Evolutionary conservation across 2,113 vertebrate genomes (phyloP).

Genomic region (Myotis yumanensis): DNA sequence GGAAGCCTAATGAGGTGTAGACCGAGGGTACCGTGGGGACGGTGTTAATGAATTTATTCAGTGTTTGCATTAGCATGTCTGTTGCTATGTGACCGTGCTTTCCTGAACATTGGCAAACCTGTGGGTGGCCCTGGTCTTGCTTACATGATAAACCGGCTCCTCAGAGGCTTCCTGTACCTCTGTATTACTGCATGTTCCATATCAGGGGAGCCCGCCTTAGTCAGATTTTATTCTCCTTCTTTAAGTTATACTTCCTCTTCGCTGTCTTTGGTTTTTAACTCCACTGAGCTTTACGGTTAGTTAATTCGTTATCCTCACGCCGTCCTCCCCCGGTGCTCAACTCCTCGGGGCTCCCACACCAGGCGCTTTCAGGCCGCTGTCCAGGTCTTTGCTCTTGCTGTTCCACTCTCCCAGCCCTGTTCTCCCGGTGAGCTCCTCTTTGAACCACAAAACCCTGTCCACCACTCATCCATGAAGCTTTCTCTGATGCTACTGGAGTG

Average conservation of each 20-base stretch:
- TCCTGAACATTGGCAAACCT: background rate
- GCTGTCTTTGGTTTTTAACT: background rate
- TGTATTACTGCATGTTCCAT: background rate
- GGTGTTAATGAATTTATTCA: conserved; percentile 45
- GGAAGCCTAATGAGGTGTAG: conserved; percentile 31
- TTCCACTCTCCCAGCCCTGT: background rate
- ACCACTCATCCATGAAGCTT: background rate
- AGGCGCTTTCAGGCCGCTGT: background rate
- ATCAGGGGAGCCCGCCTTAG: background rate
- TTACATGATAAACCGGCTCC: background rate
- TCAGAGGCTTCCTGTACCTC: background rate
- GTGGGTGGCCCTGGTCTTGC: background rate
- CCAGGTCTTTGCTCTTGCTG: too few relatives aligned
- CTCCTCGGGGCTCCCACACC: too few relatives aligned
- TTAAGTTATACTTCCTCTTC: conserved; percentile 29
- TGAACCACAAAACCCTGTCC: background rate
- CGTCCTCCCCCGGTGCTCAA: rapidly evolving
- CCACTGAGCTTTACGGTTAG: background rate
- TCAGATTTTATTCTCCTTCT: background rate
- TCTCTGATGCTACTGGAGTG: background rate
- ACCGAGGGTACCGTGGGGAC: background rate
- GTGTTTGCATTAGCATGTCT: conserved; percentile 24
- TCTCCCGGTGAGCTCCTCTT: background rate
- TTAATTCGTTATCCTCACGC: background rate
- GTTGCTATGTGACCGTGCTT: background rate